These are phyloP conservation scores for Brachyhypopomus occidentalis DNA, from an alignment of 2,113 vertebrate species.

Conservation along the genomic window DNA sequence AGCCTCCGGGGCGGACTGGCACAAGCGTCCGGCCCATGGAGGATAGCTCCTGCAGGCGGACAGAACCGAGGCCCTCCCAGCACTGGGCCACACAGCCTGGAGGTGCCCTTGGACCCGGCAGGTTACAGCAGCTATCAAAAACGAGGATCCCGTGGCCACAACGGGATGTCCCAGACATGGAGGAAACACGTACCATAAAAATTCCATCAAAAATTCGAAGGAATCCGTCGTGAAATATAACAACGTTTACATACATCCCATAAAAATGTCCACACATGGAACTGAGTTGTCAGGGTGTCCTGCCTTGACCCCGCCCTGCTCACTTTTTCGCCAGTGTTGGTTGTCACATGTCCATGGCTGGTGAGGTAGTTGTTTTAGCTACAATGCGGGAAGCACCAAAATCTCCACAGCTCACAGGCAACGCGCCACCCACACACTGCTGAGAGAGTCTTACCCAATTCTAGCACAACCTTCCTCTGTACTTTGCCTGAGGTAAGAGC, in stretches of 20 bases:
- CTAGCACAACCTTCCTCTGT: not conserved
- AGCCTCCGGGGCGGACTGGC: conserved; percentile 33
- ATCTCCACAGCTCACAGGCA: not conserved
- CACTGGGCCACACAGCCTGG: not conserved
- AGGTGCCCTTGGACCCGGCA: too few species aligned
- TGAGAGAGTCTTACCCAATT: not conserved
- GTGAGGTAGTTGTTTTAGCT: conserved; percentile 4
- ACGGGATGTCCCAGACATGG: too few species aligned
- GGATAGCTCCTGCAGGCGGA: conserved; percentile 10
- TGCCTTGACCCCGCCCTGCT: conserved; percentile 15
- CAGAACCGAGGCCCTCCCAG: not conserved
- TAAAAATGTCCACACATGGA: conserved; percentile 4
- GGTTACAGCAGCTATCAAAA: not conserved
- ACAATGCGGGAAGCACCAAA: not conserved
- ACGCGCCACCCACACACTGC: not conserved
- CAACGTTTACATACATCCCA: conserved; percentile 27
- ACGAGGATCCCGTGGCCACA: not conserved
- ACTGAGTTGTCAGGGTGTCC: not conserved
- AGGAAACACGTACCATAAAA: not conserved
- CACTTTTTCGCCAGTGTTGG: not conserved
- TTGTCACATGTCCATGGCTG: conserved; percentile 20
- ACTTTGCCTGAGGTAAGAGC: not conserved
- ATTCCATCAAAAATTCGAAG: not conserved
- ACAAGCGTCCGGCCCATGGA: conserved; percentile 34
- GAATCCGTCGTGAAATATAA: not conserved